phyloP scores from a whole-genome alignment of 1,140 invertebrate genomes.

The Procambarus virginalis region DNA sequence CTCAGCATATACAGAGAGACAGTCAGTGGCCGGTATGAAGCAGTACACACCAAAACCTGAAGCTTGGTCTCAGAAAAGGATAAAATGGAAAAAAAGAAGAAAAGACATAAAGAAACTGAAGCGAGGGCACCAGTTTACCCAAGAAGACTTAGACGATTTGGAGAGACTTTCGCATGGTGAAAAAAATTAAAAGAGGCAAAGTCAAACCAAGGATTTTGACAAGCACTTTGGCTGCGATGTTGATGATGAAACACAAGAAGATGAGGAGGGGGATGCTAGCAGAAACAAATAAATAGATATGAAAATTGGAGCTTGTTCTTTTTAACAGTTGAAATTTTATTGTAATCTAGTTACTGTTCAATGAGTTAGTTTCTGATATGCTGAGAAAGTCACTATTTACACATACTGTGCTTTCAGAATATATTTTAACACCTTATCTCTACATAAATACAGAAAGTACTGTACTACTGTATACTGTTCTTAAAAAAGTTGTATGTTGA shows the following conservation, averaged over 20 bases:
- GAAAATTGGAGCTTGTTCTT: neutral
- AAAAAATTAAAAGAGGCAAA: constrained; percentile 92
- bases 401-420: too few relatives aligned
- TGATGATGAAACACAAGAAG: constrained; percentile 24
- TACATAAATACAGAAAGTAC: too few relatives aligned
- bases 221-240: constrained; percentile 62
- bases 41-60: constrained; percentile 79
- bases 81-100: constrained; percentile 80
- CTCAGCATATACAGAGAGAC: constrained; percentile 83
- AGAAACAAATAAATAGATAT: neutral
- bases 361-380: too few relatives aligned
- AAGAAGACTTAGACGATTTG: constrained; percentile 74
- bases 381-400: too few relatives aligned
- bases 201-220: constrained; percentile 71
- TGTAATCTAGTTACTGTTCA: too few relatives aligned
- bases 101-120: constrained; percentile 79
- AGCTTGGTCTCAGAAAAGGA: constrained; percentile 89
- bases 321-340: too few relatives aligned
- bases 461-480: too few relatives aligned
- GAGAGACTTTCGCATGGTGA: constrained; percentile 87
- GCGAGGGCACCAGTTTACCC: constrained; percentile 76
- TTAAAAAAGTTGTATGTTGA: too few relatives aligned
- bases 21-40: constrained; percentile 84
- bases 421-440: too few relatives aligned
- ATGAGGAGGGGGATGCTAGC: neutral